Evolutionary conservation across 2,113 vertebrate genomes (phyloP).

Genomic region (Desmodus rotundus): DNA sequence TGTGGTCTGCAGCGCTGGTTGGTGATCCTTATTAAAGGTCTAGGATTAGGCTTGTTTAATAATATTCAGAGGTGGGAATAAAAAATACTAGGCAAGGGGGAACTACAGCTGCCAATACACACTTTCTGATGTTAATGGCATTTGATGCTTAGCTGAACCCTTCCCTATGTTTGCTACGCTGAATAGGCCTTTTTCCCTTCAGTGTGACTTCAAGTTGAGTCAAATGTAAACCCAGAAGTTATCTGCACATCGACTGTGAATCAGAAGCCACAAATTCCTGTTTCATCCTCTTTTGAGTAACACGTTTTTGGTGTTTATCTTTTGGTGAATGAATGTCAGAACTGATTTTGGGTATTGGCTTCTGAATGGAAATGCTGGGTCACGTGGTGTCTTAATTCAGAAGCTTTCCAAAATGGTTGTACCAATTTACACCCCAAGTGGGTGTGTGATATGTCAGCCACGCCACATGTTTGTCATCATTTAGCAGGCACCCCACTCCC

Average conservation of each 20-base stretch:
- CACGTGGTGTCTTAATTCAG: not conserved
- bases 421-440: not conserved
- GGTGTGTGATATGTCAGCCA: not conserved
- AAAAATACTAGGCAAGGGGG: constrained; percentile 16
- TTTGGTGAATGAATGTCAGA: not conserved
- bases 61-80: not conserved
- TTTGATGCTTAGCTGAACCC: not conserved
- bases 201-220: not conserved
- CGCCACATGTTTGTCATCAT: not conserved
- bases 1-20: not conserved
- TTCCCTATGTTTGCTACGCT: not conserved
- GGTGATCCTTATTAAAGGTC: constrained; percentile 20
- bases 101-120: not conserved
- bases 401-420: not conserved
- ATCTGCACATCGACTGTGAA: not conserved
- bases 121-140: constrained; percentile 14
- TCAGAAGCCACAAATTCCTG: not conserved
- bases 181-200: not conserved
- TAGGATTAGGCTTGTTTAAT: constrained; percentile 29
- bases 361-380: not conserved
- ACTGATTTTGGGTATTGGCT: not conserved
- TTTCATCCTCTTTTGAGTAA: not conserved
- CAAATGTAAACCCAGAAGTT: not conserved
- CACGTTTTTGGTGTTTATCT: not conserved
- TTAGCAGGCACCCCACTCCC: not conserved